Evolutionary conservation across 2,888 invertebrate genomes (phyloP), one percentile per base, ranked within the genome.

Genomic region (Nephrocerus scutellatus): DNA sequence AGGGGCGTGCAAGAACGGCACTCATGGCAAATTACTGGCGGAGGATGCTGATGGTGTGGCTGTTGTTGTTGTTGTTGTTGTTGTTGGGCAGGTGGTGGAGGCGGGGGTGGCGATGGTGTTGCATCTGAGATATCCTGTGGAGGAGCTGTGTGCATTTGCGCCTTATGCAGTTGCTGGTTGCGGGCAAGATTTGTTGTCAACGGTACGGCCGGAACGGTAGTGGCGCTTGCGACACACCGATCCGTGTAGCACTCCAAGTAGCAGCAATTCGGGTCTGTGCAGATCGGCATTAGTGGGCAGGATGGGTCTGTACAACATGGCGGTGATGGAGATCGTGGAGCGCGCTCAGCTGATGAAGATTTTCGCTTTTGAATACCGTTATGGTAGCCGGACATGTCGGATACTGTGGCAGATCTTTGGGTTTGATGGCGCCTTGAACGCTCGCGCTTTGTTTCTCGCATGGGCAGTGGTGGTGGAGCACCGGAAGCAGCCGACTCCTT

Each of bases 251-350:
- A 68, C 43, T 66, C 64, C 41, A 58, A 55, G 44, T 60, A 64
- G 36, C 66, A 62, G 47, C 69, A 69, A 40, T 67, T 62, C 14
- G 68, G 68, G 53, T 69, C 68, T 8, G 62, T 67, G 51, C 69
- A 69, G 18, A 68, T 60, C 40, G 68, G 66, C 44, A 69, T 47
- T 38, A 68, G 49, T 28, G 66, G 66, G 47, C 69, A 69, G 44
- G 60, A 50, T 38, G 69, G 69, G 57, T 69, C 69, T 13, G 60
- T 68, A 55, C 69, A 69, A 43, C 65, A 68, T n/a, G n/a, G n/a
- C 8, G 52, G 48, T 34, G 67, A 64, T 8, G 66, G 60, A 15
- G 61, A 65, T 13, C 65, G 56, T 1, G 65, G 62, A 10, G 67
- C 63, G 20, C 67, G 59, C 44, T 66, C 68, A 10, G 64, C 66